Base-by-base conservation (phyloP, 2,888 invertebrate species). In the Dolichomitus sp. region DNA sequence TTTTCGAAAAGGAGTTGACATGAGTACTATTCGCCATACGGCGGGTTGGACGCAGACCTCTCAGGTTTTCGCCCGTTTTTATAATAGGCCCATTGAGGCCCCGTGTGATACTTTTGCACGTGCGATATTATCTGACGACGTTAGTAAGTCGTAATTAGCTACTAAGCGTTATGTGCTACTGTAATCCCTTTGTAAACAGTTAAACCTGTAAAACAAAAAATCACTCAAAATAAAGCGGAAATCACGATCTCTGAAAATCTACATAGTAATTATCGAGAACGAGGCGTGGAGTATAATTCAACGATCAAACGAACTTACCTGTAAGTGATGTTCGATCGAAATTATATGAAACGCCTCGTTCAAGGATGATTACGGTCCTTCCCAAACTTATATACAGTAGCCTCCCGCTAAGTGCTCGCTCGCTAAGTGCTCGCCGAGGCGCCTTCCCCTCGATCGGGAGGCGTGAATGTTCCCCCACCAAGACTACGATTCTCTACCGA, bases 201-300 rank as follows among this genome's bases (percentile, higher is more conserved):
- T n/a, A n/a, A n/a, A n/a, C n/a, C n/a, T n/a, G n/a, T n/a, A n/a
- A n/a, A n/a, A n/a, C n/a, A n/a, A n/a, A 61, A 30, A n/a, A 12
- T 57, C 11, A 27, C 12, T 27, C 57, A 12, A 2, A 11, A 4
- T 57, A 61, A 61, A n/a, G 30, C 37, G 30, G 30, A 61, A 30
- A 14, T 61, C 30, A 33, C 59, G 11, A 17, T 14, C 59, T 37
- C 59, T 61, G 37, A 61, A 61, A 27, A 61, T 61, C 37, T 61
- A 61, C 37, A 37, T 37, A 61, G 27, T 27, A 30, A 61, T n/a
- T 61, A 27, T 61, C 59, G 59, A 61, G 59, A 61, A 61, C 59
- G 59, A 61, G 37, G 59, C 30, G 30, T 14, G 37, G 30, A 61
- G 17, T 61, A 61, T 37, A 61, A 61, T 61, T 61, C 17, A 50